Base-by-base conservation (phyloP, 2,797 vertebrate genomes). In the Jordanella pulchra region DNA sequence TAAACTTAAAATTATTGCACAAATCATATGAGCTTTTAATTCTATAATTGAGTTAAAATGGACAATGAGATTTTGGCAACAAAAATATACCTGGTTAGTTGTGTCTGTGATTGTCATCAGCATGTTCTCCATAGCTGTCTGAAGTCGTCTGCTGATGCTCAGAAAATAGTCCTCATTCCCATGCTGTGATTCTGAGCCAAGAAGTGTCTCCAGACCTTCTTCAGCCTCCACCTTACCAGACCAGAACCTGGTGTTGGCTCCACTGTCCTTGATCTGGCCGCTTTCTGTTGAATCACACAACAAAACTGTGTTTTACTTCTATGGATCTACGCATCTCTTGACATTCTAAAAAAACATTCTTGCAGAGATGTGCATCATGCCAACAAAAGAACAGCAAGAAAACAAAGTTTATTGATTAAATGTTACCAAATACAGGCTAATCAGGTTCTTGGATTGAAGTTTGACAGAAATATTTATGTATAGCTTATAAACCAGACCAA, bases 101-200 rank as follows among this genome's bases (percentile, higher is more conserved):
- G 96, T 95, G 88, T 97, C 95, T 27, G 82, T 96, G 87, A 99
- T 97, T 75, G 96, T 92, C 92, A 96, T 95, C 54, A 99, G 83
- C 82, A 99, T 96, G 86, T 97, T 97, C 91, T 97, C 95, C 85
- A 99, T 94, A 30, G 96, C 96, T 0, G 91, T 93, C 61, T 99
- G 97, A 28, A 99, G 95, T 69, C 97, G 95, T 79, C 92, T 87
- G 84, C 96, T 96, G 84, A 97, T 93, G 77, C 92, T 95, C 84
- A 96, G 89, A 72, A 97, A 44, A 56, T 95, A 88, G 53, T 95
- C 95, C 89, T 97, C 95, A n/a, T 95, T 95, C 86, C 97, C 94
- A 4, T 95, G 92, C 81, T 94, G 94, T 30, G 95, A 81, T 84
- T 93, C 95, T 14, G 88, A 80, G 35, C 93, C 95, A 39, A 89